Base-by-base conservation (phyloP, 2,797 vertebrate species). In the Knipowitschia caucasica region DNA sequence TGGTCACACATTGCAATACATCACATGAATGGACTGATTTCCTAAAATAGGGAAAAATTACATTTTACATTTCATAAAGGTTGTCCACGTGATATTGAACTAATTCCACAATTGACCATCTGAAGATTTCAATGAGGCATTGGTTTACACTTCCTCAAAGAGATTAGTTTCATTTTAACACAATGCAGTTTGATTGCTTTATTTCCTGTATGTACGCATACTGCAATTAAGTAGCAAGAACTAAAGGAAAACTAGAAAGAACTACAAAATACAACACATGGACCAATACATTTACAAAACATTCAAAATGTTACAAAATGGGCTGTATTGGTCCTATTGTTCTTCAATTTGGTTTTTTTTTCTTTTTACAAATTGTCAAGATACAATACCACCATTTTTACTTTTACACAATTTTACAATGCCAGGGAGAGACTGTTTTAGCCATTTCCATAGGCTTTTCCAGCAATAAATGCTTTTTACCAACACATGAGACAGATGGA, bases 271-370 rank as follows among this genome's bases (percentile, higher is more conserved):
- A 94, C 91, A 94, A 93, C 92, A 95, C 89, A 49, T 80, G 93
- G 94, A 96, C 94, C 93, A 95, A 93, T 93, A 95, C 92, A 90
- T 93, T 94, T 95, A 95, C 90, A 93, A 94, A 98, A 95, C 93
- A 94, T 90, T 92, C 92, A 94, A 93, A 95, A 96, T 92, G 91
- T 97, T 96, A 96, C 91, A 94, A 95, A 95, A 94, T 88, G 89
- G 90, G 91, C 89, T 95, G 93, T 93, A 94, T 94, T 94, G 93
- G 94, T 96, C 94, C 93, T 85, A 85, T 89, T 93, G 91, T 93
- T 93, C 92, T 92, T 92, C 87, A 92, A 93, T 93, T 93, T 91
- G 82, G 86, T 89, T 90, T 76, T 93, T 93, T 94, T 84, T 89
- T 90, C 76, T 93, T 93, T 94, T 84, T 92, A 93, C 91, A 93